Conservation (phyloP, 2,113 vertebrate species). For the Ornithorhynchus anatinus region DNA sequence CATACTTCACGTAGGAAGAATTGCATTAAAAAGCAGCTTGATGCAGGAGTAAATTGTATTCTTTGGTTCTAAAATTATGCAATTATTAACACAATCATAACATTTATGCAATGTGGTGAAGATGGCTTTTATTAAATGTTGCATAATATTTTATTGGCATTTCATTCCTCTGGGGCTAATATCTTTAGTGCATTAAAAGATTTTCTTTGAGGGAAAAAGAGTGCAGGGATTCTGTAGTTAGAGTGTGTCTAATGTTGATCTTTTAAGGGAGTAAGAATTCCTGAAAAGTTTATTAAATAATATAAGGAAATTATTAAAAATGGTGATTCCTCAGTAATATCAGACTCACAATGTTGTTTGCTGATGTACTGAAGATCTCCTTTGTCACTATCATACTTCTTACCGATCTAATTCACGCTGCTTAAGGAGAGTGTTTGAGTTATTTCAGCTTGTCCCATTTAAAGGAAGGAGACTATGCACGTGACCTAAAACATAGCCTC, state of each 20-base stretch:
- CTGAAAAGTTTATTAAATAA: slow-evolving; percentile 19
- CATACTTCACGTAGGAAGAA: slow-evolving; percentile 5
- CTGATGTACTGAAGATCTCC: slow-evolving; percentile 22
- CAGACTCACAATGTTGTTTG: slow-evolving; percentile 1
- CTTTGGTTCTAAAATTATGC: slow-evolving; percentile 17
- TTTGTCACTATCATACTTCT: background rate
- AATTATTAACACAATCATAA: slow-evolving; percentile 22
- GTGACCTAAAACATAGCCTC: too few relatives aligned
- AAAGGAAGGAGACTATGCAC: too few relatives aligned
- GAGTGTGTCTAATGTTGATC: slow-evolving; percentile 28
- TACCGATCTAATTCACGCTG: slow-evolving; percentile 29
- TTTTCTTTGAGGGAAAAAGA: too few relatives aligned
- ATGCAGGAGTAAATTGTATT: background rate
- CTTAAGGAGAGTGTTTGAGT: too few relatives aligned
- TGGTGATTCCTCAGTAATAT: slow-evolving; percentile 29
- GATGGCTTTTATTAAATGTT: background rate
- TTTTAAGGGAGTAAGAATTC: slow-evolving; percentile 1
- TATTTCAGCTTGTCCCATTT: too few relatives aligned
- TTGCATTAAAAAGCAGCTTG: slow-evolving; percentile 22
- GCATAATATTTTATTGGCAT: background rate
- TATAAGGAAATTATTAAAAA: slow-evolving; percentile 22
- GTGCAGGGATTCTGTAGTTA: too few relatives aligned
- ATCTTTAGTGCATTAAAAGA: slow-evolving; percentile 10
- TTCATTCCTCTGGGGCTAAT: slow-evolving; percentile 8
- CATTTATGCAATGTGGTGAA: background rate